Percentiles rank a stretch among this genome's conserved stretches.
Evolutionary conservation across 2,888 invertebrate species (phyloP).

Genomic region (Tenthredo distinguenda): DNA sequence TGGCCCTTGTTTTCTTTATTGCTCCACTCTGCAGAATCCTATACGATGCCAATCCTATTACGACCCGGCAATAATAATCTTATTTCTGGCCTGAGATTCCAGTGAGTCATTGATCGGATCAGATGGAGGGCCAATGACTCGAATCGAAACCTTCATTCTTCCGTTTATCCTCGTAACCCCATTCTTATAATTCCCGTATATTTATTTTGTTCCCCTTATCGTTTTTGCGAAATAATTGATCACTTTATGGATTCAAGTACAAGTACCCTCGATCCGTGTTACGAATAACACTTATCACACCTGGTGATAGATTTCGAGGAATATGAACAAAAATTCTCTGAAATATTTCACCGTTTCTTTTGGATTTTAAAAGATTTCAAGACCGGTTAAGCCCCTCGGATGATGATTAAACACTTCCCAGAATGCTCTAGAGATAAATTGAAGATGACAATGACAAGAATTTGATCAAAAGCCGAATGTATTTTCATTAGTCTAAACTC

Average conservation of each 20-base stretch:
- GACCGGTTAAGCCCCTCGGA: not conserved
- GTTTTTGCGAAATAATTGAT: not conserved
- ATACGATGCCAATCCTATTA: conserved; percentile 28
- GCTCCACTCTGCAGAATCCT: conserved; percentile 6
- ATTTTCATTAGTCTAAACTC: not conserved
- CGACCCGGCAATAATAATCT: conserved; percentile 27
- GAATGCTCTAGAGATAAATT: not conserved
- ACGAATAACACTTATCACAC: not conserved
- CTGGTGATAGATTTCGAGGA: not conserved
- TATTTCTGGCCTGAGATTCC: conserved; percentile 27
- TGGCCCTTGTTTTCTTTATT: conserved; percentile 31
- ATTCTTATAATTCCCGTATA: conserved; percentile 10
- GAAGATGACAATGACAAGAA: not conserved
- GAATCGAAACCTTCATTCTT: conserved; percentile 19
- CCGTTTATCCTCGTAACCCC: conserved; percentile 3
- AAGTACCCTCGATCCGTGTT: not conserved
- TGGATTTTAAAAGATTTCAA: not conserved
- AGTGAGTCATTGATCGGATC: conserved; percentile 32
- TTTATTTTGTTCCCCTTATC: not conserved
- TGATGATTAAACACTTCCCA: not conserved
- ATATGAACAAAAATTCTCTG: not conserved
- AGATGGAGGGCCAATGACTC: conserved; percentile 24
- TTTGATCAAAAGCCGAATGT: not conserved
- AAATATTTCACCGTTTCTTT: not conserved
- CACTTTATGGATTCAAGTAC: not conserved